Evolutionary conservation across 1,140 invertebrate genomes (phyloP), one percentile per base, ranked within the genome.

Genomic region (Lucilia cuprina): DNA sequence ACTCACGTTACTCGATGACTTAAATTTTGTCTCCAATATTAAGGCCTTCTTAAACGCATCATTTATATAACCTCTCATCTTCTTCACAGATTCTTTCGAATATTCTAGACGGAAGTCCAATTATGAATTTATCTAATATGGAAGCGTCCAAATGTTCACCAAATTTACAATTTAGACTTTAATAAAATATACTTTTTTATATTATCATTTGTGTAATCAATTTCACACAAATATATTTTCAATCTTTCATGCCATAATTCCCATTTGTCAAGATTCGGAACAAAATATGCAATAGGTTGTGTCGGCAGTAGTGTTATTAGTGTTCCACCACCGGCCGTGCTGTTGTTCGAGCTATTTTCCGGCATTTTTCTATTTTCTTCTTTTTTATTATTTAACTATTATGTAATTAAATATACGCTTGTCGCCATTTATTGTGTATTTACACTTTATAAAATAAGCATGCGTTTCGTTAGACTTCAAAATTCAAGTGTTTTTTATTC

Each of bases 31-130:
- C 10, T 77, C 74, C 12, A 77, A n/a, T 17, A 77, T 77, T 8
- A 77, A 5, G 10, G 74, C 74, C 4, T 77, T 77, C 0, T n/a
- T 34, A 14, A 77, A 35, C 0, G 74, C 74, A 35, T 77, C 74
- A 14, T 77, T 17, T 14, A 34, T 0, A 35, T n/a, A 77, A 35
- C n/a, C 34, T 14, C 13, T 77, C 74, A 13, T 77, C 74, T 77
- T 77, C 74, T 35, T 77, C 74, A 77, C 74, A 77, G 3, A 77
- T 14, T 35, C 34, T 14, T 77, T 77, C 74, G 34, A 77, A 77
- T 3, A 77, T 35, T 34, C 14, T 77, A 4, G 12, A 13, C 30
- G 74, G 74, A 35, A 77, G 34, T 17, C 74, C 74, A 25, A 77
- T 77, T 41, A 77, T 3, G 14, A 77, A 77, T 35, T 77, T 13